Base-by-base conservation (phyloP, 2,888 invertebrate genomes). In the Chrysotoxum bicinctum region DNA sequence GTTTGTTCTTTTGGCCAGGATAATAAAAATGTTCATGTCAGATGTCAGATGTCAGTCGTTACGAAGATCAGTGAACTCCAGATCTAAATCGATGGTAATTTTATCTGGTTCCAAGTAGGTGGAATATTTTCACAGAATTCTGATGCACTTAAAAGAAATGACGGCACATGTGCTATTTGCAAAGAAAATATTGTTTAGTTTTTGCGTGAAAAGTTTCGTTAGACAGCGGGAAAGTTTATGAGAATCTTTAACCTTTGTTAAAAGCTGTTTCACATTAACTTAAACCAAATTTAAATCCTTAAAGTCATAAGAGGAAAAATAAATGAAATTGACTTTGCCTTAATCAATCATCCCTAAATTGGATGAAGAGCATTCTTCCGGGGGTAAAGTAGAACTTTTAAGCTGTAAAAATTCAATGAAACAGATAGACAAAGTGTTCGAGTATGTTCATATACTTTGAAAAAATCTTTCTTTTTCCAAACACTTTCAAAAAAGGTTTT, bases 21-120 rank as follows among this genome's bases (percentile, higher is more conserved):
- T 75, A 68, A 76, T 80, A 69, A 76, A 76, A 85, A 72, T 80
- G 75, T 68, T 80, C 60, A 68, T 75, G 76, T 66, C 80, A 85
- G 72, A 85, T 80, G 84, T 75, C 75, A 54, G 75, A 76, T 80
- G 85, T 75, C 75, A 54, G 79, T 72, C 58, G 76, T 80, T 73
- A 80, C 76, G 80, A 64, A 73, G 80, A 76, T 80, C 85, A 80
- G 54, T 76, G 80, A 76, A 85, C 76, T 30, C 72, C 50, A 54
- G 12, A 76, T 50, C 60, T 23, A 30, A 73, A 81, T 79, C 78
- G 79, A 72, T 79, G 62, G 43, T 26, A 74, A 66, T 64, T 58
- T 21, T 48, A 72, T 66, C 32, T 37, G 40, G 54, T 50, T 82
- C 23, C 43, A 54, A 72, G 43, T 50, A 75, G 26, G 52, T 52